Conservation (phyloP, 2,888 invertebrate species). For the Chorisops tibialis region DNA sequence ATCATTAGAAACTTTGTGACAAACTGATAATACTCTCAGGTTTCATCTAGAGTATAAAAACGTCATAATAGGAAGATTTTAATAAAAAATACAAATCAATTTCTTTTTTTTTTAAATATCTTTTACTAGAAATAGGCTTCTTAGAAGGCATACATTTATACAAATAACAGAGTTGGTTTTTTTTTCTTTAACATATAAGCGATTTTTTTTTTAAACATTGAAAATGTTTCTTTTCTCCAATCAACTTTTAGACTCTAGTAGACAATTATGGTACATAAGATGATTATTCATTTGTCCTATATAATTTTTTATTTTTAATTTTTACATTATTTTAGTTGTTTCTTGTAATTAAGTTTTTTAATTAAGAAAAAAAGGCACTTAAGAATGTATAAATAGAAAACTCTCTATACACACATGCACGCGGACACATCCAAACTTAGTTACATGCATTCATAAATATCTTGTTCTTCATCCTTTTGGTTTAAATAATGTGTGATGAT, state of each 20-base stretch:
- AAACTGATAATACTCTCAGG: no score
- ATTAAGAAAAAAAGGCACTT: slow-evolving; percentile 21
- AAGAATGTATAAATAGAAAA: slow-evolving; percentile 1
- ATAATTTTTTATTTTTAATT: background rate
- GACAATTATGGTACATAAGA: background rate
- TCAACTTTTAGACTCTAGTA: background rate
- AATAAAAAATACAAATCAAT: no score
- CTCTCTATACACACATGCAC: no score
- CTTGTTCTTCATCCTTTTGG: no score
- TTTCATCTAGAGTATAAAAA: no score
- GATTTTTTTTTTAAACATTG: background rate
- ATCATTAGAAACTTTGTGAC: no score
- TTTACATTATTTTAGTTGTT: no score
- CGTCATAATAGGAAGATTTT: no score
- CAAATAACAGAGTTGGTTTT: background rate
- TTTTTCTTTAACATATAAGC: slow-evolving; percentile 7
- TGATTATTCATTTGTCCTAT: background rate
- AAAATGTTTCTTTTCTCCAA: background rate
- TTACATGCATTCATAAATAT: no score
- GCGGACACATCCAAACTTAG: no score
- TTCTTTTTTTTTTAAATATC: no score
- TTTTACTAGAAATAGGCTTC: slow-evolving; percentile 6
- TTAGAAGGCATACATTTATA: slow-evolving; percentile 21
- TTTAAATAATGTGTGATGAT: no score
- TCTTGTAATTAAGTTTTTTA: background rate